A percentile compares a stretch with the other conserved stretches of the same genome.
These are phyloP conservation scores for Mormyrus iriodes DNA, from an alignment of 2,113 vertebrate genomes.

Conservation along the genomic window DNA sequence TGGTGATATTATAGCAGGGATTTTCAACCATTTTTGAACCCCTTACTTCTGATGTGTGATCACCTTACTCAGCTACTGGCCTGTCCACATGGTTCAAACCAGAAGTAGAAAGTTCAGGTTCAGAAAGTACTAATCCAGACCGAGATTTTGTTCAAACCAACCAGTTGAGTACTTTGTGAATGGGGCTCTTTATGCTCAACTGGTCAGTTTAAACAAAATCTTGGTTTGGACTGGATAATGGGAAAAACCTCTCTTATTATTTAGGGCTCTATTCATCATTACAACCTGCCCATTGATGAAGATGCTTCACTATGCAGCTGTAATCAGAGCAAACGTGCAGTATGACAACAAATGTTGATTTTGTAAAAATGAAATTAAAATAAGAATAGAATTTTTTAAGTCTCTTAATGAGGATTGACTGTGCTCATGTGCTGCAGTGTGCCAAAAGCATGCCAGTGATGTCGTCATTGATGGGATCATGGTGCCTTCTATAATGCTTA, in stretches of 20 bases:
- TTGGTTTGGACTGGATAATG: neutral
- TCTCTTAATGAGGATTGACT: neutral
- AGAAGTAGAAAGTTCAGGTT: neutral
- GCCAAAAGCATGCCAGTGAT: neutral
- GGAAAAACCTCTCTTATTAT: neutral
- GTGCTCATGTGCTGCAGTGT: neutral
- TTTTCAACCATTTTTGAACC: neutral
- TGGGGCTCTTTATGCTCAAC: neutral
- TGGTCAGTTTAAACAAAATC: neutral
- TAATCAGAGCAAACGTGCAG: neutral
- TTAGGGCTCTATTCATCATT: neutral
- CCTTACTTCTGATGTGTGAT: neutral
- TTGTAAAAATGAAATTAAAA: neutral
- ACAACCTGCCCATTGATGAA: neutral
- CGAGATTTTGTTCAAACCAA: neutral
- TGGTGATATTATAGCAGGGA: neutral
- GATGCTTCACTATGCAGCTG: too few relatives aligned
- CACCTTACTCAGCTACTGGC: neutral
- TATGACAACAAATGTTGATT: neutral
- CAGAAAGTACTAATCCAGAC: neutral
- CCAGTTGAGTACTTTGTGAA: neutral
- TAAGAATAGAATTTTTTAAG: neutral
- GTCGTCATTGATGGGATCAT: neutral
- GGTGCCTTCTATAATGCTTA: neutral
- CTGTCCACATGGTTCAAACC: neutral